Evolutionary conservation across 1,140 invertebrate genomes (phyloP).

Genomic region (Ruditapes philippinarum): DNA sequence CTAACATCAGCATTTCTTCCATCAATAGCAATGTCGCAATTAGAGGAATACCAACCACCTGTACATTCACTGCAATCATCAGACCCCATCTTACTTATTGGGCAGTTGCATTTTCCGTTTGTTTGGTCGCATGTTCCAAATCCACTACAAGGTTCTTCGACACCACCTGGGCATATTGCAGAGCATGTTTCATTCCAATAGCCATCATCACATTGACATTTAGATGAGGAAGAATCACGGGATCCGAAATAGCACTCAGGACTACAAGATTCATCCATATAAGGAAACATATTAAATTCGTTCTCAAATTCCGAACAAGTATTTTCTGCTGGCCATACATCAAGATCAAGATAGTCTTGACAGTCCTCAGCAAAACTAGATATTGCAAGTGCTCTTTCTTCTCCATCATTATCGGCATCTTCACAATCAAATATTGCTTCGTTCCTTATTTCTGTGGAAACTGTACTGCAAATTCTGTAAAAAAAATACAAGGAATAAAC

Average conservation of each 20-base stretch:
- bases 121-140: conserved; percentile 72
- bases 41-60: conserved; percentile 68
- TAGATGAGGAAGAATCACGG: neutral
- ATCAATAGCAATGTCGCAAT: conserved; percentile 67
- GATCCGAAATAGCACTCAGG: conserved; percentile 28
- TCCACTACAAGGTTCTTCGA: conserved; percentile 66
- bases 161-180: conserved; percentile 73
- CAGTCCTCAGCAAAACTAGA: conserved; percentile 70
- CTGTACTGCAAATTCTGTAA: conserved; percentile 40
- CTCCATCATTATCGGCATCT: conserved; percentile 54
- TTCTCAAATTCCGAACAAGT: conserved; percentile 68
- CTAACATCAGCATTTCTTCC: neutral
- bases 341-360: conserved; percentile 52
- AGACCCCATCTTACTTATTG: conserved; percentile 61
- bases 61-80: conserved; percentile 68
- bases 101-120: conserved; percentile 72
- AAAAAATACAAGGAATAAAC: neutral
- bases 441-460: neutral
- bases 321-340: conserved; percentile 68
- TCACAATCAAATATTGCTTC: conserved; percentile 51
- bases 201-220: conserved; percentile 65
- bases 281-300: conserved; percentile 51
- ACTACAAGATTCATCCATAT: conserved; percentile 36
- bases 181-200: conserved; percentile 73
- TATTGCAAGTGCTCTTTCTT: conserved; percentile 50